These are phyloP conservation scores for Stichopus horrens DNA, from an alignment of 53 echinoderm and acorn worm species.

Conservation along the genomic window DNA sequence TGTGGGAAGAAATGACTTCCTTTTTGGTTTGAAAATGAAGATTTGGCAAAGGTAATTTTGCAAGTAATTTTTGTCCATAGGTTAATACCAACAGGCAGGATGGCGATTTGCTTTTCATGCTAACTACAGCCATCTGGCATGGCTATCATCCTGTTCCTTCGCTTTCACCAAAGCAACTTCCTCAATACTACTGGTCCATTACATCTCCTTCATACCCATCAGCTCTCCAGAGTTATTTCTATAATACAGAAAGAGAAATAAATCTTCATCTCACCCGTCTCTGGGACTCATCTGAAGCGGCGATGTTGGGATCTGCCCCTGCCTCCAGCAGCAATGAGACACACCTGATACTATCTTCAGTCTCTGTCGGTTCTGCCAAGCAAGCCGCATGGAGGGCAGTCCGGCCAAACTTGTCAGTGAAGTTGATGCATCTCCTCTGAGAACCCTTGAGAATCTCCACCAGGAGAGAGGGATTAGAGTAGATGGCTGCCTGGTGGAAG, in stretches of 20 bases:
- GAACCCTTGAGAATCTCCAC: slow-evolving; percentile 84
- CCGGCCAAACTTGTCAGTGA: slow-evolving; percentile 81
- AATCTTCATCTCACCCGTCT: slow-evolving; percentile 22
- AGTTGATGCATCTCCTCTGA: slow-evolving; percentile 79
- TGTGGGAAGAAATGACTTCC: no score
- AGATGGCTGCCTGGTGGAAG: slow-evolving; percentile 91
- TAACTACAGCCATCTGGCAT: no score
- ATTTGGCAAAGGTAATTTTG: no score
- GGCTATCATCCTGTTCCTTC: no score
- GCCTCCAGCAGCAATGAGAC: slow-evolving; percentile 77
- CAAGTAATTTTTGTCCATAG: no score
- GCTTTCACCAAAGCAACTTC: no score
- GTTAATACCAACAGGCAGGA: no score
- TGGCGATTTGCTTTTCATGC: no score
- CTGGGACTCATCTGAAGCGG: background rate
- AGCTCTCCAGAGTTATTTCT: no score
- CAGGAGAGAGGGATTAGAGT: slow-evolving; percentile 77
- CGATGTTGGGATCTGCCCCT: slow-evolving; percentile 87
- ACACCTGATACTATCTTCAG: slow-evolving; percentile 81
- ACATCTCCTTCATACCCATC: no score
- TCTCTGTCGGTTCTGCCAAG: slow-evolving; percentile 70
- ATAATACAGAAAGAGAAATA: background rate
- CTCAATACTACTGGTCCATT: no score
- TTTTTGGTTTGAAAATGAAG: no score
- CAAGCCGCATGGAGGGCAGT: slow-evolving; percentile 95